Evolutionary conservation across 1,140 invertebrate genomes (phyloP), one percentile per base, ranked within the genome.

Genomic region (Zeugodacus cucurbitae): DNA sequence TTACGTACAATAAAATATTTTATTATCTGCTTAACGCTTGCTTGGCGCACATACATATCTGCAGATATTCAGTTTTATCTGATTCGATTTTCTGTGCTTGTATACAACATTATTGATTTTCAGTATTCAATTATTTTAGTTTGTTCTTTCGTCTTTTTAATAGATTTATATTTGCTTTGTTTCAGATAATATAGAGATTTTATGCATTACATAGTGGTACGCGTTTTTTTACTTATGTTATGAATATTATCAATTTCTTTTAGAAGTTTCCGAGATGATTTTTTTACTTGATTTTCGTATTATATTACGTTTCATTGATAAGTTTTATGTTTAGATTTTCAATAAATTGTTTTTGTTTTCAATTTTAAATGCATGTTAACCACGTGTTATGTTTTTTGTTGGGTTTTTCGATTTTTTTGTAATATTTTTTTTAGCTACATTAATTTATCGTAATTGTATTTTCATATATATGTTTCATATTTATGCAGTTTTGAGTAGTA

Each of bases 1-100:
- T 91, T 89, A 82, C 64, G 37, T 74, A 74, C 67, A 74, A 74
- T 74, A 74, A 74, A 74, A 74, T 74, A 74, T 74, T 74, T 74
- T 74, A 37, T 74, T 74, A 74, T 41, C 67, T 74, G 67, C 67
- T 74, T 74, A 32, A 74, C 67, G 34, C 17, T 41, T 37, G 41
- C 20, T 37, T 22, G 41, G 34, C 34, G 20, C 32, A 74, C 41
- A 22, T 37, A 74, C 22, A 34, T 37, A 74, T 74, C 17, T 74
- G 29, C 32, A 74, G 32, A 74, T 74, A 32, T 74, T 74, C 32
- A 74, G 32, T 67, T 67, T 64, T 67, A 54, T 17, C 62, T 26
- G 29, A 17, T 67, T 29, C 34, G 67, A 41, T 37, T 54, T 74
- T 37, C n/a, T 62, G 32, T n/a, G 17, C 14, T 48, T 74, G 34